Percentiles rank a stretch among this genome's conserved stretches.
These are phyloP conservation scores for Batillaria attramentaria DNA, from an alignment of 1,140 invertebrate species.

Conservation along the genomic window DNA sequence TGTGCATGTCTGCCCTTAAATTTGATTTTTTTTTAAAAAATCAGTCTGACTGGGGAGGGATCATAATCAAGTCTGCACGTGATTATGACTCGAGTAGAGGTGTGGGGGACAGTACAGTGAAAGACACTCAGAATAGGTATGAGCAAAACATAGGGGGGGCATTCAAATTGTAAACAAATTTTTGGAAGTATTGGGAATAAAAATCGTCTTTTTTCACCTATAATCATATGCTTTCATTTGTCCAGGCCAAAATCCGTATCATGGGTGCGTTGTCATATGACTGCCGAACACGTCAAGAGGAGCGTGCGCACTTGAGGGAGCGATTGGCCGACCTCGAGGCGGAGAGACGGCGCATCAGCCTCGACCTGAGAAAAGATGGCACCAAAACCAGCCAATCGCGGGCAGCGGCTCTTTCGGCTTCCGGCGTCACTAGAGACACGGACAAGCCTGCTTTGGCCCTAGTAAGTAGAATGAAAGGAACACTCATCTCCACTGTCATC, in stretches of 20 bases:
- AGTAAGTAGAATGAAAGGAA: constrained; percentile 7
- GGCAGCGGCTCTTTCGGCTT: neutral
- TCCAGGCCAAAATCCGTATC: constrained; percentile 5
- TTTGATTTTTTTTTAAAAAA: neutral
- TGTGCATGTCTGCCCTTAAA: neutral
- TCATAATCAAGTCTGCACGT: too few species aligned
- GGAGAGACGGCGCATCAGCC: constrained; percentile 22
- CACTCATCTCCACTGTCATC: too few species aligned
- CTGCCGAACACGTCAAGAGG: constrained; percentile 1
- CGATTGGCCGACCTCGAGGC: constrained; percentile 10
- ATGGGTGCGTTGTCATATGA: constrained; percentile 17
- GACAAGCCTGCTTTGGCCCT: neutral
- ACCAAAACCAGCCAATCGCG: too few species aligned
- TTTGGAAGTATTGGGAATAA: neutral
- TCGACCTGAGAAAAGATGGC: neutral
- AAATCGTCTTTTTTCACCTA: neutral
- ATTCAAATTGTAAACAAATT: neutral
- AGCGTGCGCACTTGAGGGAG: constrained; percentile 14
- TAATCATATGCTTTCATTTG: neutral
- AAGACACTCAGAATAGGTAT: neutral
- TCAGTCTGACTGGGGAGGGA: too few species aligned
- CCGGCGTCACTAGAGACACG: neutral
- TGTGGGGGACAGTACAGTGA: neutral
- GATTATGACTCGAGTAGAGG: neutral
- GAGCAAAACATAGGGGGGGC: neutral